Base-by-base conservation (phyloP, 2,888 invertebrate species). In the Scotopteryx bipunctaria region DNA sequence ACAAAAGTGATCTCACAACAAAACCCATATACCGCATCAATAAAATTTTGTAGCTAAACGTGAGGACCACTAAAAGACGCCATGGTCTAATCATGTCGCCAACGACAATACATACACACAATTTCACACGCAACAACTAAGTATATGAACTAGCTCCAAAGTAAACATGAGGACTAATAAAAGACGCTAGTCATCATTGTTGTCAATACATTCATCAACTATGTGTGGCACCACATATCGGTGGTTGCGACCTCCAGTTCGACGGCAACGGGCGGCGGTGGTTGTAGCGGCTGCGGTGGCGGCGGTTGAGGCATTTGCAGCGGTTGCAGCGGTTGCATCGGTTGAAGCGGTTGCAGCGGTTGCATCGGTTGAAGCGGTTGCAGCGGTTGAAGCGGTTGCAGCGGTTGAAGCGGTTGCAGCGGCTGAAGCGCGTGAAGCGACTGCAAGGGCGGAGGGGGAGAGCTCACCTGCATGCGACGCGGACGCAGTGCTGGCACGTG, bases 211-310 rank as follows among this genome's bases (percentile, higher is more conserved):
- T 9, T 6, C 19, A n/a, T 1, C 13, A n/a, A 8, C 17, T 32
- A 25, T 16, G 46, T 38, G 13, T 46, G 46, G 21, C 81, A 83
- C 86, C 85, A 88, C 74, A 81, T 86, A 47, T 88, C 84, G 3
- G 87, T 86, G 66, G 87, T 83, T 62, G 86, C 84, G 33, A 89
- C 89, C 58, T 89, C 88, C 0, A 87, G 81, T 57, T 88, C 88
- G 33, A 86, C 83, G 46, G 86, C 87, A 48, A 87, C 86, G 0
- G 87, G 86, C 13, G 86, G 54, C 31, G 54, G 47, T 21, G 47
- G 47, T 16, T 13, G 42, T 19, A 17, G 31, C 16, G 37, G 37
- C 50, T 37, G 37, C 14, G 23, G 16, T 13, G 38, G 38, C 23
- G 25, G 35, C 35, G 54, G 47, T 21, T 42, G 47, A 16, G n/a